phyloP scores from a whole-genome alignment of 2,113 vertebrate species.

The Onychostoma macrolepis region DNA sequence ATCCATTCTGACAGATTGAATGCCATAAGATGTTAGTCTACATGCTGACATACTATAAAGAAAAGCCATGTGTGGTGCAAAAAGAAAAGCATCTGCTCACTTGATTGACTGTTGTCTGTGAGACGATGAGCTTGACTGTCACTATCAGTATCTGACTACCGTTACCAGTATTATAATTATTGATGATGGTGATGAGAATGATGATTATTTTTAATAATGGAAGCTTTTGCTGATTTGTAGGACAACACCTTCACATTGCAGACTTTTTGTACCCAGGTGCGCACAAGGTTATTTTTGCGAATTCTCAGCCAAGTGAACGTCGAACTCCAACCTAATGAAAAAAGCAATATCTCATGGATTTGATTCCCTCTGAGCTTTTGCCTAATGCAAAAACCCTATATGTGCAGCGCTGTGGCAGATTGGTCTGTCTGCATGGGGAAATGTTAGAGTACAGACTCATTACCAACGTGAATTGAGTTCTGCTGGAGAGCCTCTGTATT shows the following conservation, averaged over 20 bases:
- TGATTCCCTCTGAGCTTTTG: conserved; percentile 72
- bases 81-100: not conserved
- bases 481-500: conserved; percentile 77
- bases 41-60: conserved; percentile 17
- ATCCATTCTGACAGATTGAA: conserved; percentile 32
- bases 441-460: conserved; percentile 78
- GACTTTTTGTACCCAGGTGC: conserved; percentile 56
- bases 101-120: not conserved
- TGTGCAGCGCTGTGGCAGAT: conserved; percentile 73
- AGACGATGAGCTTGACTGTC: not conserved
- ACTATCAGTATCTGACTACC: not conserved
- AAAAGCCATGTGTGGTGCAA: not conserved
- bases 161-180: not conserved
- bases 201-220: not conserved
- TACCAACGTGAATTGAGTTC: conserved; percentile 80
- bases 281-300: conserved; percentile 70
- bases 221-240: not conserved
- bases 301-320: conserved; percentile 67
- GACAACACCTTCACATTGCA: conserved; percentile 3
- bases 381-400: conserved; percentile 70
- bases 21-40: not conserved
- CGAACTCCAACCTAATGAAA: conserved; percentile 72
- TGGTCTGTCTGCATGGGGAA: conserved; percentile 78
- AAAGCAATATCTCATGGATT: conserved; percentile 74
- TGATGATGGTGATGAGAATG: not conserved